phyloP scores from a whole-genome alignment of 2,888 invertebrate genomes.

The Graphium colonna region DNA sequence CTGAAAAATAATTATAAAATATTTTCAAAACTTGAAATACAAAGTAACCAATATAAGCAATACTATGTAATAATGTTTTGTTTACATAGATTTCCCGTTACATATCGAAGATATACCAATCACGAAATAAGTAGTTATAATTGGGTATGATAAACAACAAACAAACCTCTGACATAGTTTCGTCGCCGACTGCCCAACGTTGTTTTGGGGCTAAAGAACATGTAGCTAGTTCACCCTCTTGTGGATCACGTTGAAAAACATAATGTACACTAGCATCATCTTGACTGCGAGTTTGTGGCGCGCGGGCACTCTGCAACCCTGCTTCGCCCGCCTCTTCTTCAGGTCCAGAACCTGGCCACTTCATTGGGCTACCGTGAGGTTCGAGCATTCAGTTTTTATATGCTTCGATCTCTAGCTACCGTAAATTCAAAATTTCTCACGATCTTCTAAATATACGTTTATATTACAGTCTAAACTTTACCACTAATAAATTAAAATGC shows the following conservation, averaged over 20 bases:
- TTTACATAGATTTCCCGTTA: no score
- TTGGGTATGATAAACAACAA: slow-evolving; percentile 31
- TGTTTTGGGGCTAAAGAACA: slow-evolving; percentile 85
- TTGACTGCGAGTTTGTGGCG: slow-evolving; percentile 83
- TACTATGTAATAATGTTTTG: neutral
- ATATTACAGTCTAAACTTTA: slow-evolving; percentile 42
- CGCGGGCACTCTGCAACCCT: slow-evolving; percentile 81
- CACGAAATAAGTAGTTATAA: no score
- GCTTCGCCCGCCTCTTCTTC: slow-evolving; percentile 82
- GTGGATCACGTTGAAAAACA: slow-evolving; percentile 90
- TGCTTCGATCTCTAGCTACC: slow-evolving; percentile 52
- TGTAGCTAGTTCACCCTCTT: slow-evolving; percentile 87
- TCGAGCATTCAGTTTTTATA: slow-evolving; percentile 78
- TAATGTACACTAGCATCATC: slow-evolving; percentile 97
- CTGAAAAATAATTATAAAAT: slow-evolving; percentile 68
- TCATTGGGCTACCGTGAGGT: slow-evolving; percentile 84
- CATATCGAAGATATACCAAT: no score
- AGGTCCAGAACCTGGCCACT: slow-evolving; percentile 86
- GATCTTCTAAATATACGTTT: slow-evolving; percentile 43
- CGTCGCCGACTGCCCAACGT: slow-evolving; percentile 94
- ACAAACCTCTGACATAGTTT: slow-evolving; percentile 91
- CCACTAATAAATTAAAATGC: slow-evolving; percentile 42
- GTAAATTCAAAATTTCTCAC: slow-evolving; percentile 58
- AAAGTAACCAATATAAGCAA: neutral
- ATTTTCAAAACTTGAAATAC: neutral